Percentiles rank a stretch among this genome's conserved stretches.
Evolutionary conservation across 2,113 vertebrate genomes (phyloP).

Genomic region (Himantopus leucocephalus): DNA sequence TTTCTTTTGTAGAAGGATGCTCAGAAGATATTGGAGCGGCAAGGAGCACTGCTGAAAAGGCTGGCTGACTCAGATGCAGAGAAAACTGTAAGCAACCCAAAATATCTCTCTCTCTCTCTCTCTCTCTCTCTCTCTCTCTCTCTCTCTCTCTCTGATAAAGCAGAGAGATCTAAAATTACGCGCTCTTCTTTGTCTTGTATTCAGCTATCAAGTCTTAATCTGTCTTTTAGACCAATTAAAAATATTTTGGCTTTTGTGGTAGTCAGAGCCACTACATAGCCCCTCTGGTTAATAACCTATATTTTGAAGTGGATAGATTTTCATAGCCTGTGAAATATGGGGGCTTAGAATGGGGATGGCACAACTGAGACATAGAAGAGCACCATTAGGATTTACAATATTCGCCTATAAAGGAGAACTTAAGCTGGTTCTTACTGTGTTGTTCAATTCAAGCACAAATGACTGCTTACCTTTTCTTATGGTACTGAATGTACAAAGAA

Average conservation of each 20-base stretch:
- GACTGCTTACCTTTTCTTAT: neutral
- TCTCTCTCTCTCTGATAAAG: neutral
- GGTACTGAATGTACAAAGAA: neutral
- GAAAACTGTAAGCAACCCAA: constrained; percentile 76
- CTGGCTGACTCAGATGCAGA: constrained; percentile 83
- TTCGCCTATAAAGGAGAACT: neutral
- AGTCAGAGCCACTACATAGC: neutral
- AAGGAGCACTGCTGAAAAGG: constrained; percentile 78
- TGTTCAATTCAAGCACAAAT: neutral
- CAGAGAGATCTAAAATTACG: neutral
- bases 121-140: neutral
- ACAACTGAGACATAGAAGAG: neutral
- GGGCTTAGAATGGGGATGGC: neutral
- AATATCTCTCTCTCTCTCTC: neutral
- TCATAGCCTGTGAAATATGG: neutral
- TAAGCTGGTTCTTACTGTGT: neutral
- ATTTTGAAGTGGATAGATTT: neutral
- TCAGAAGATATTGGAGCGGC: constrained; percentile 77
- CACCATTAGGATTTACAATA: neutral
- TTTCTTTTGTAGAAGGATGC: constrained; percentile 76
- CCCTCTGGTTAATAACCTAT: neutral
- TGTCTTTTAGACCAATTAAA: neutral
- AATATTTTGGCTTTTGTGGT: neutral
- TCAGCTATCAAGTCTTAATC: neutral
- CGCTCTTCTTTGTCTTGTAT: neutral